A percentile compares a stretch with the other conserved stretches of the same genome.
phyloP scores from a whole-genome alignment of 2,113 vertebrate genomes.

The Eclectus roratus region DNA sequence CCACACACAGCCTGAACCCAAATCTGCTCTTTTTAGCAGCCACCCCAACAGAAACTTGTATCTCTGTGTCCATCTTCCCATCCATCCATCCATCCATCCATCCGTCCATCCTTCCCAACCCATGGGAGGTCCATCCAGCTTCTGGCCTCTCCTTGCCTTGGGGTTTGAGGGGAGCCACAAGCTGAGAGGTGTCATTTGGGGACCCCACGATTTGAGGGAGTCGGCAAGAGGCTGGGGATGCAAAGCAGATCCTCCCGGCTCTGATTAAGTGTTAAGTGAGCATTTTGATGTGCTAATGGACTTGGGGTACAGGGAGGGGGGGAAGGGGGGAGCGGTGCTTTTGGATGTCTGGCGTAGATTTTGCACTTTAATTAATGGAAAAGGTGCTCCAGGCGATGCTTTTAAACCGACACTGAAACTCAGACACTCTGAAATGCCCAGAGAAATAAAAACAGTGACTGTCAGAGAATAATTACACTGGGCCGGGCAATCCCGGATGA shows the following conservation, averaged over 20 bases:
- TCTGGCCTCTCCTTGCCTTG: neutral
- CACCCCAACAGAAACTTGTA: no score
- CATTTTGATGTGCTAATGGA: neutral
- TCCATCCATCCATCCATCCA: neutral
- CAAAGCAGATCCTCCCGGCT: neutral
- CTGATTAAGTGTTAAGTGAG: neutral
- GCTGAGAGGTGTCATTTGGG: neutral
- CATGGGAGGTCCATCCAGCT: rapidly evolving
- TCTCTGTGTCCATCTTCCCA: neutral
- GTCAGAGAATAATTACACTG: neutral
- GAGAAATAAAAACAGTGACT: neutral
- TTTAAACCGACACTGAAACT: neutral
- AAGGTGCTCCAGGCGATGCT: neutral
- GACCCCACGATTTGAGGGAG: neutral
- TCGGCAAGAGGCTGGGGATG: neutral
- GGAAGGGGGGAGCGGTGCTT: neutral
- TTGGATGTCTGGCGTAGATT: neutral
- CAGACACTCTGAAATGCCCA: neutral
- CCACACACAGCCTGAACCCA: no score
- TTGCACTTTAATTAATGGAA: neutral
- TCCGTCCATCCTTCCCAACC: neutral
- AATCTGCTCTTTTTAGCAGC: neutral
- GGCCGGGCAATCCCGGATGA: neutral
- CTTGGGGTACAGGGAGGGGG: neutral
- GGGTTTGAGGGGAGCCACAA: neutral